Conservation (phyloP, 2,888 invertebrate genomes). For the Xestia c-nigrum region DNA sequence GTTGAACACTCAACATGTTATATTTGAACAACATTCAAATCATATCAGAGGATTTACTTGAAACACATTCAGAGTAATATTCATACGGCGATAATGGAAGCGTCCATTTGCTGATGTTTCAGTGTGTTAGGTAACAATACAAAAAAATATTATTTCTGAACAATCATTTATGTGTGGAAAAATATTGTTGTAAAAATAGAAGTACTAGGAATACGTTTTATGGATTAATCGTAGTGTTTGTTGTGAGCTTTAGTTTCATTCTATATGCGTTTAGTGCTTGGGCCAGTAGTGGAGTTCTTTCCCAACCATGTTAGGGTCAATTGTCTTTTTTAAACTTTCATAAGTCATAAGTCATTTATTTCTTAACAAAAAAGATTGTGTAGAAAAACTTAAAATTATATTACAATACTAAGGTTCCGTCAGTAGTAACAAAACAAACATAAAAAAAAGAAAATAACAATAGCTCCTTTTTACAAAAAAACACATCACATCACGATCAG, state of each 20-base stretch:
- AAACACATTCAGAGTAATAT: conserved; percentile 19
- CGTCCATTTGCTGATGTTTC: conserved; percentile 18
- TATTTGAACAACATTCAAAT: conserved; percentile 23
- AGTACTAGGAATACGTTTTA: background rate
- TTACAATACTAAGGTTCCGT: no score
- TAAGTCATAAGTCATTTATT: no score
- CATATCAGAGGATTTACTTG: conserved; percentile 8
- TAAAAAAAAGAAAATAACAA: no score
- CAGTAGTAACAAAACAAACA: no score
- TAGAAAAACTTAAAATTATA: no score
- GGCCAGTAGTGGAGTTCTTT: no score
- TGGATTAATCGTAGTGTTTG: background rate
- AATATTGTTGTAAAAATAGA: background rate
- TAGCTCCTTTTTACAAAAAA: no score
- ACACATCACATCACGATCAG: no score
- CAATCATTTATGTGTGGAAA: background rate
- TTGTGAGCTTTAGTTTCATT: background rate
- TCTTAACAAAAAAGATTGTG: no score
- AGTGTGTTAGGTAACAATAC: conserved; percentile 10
- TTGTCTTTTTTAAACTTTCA: no score
- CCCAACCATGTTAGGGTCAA: no score
- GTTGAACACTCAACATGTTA: conserved; percentile 1
- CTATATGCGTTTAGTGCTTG: no score
- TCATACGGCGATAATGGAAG: conserved; percentile 7
- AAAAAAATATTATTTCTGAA: background rate